Conservation (phyloP, 2,797 vertebrate species). For the Dipus sagitta region DNA sequence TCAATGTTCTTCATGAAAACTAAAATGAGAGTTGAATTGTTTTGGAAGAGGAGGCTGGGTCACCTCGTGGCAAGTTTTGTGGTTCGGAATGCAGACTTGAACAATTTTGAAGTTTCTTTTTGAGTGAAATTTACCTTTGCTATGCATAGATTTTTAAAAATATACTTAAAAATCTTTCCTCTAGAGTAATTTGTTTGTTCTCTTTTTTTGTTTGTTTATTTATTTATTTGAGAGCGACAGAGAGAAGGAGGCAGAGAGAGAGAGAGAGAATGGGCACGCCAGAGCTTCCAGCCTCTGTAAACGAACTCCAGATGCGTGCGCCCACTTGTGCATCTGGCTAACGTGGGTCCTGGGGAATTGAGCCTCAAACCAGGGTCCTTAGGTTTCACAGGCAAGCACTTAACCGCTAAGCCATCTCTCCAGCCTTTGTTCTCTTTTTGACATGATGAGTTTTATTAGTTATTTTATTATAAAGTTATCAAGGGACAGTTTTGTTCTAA, state of each 20-base stretch:
- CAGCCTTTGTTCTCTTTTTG: background rate
- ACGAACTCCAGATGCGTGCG: too few species aligned
- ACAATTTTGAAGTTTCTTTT: background rate
- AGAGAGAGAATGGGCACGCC: too few species aligned
- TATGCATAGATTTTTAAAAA: conserved; percentile 21
- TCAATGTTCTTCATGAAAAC: background rate
- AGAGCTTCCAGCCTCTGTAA: too few species aligned
- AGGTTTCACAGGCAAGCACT: too few species aligned
- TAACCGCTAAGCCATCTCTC: too few species aligned
- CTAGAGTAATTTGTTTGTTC: conserved; percentile 12
- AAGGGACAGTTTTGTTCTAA: conserved; percentile 47
- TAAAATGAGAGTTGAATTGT: background rate
- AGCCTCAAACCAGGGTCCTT: too few species aligned
- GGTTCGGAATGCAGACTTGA: background rate
- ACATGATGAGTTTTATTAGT: background rate
- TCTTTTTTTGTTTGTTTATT: too few species aligned
- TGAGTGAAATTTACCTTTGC: conserved; percentile 32
- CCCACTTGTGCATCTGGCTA: too few species aligned
- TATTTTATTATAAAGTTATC: conserved; percentile 17
- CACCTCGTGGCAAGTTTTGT: background rate
- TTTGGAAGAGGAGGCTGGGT: background rate
- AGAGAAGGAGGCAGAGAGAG: too few species aligned
- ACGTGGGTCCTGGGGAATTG: too few species aligned
- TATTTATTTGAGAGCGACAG: too few species aligned
- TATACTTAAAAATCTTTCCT: background rate